phyloP scores from a whole-genome alignment of 2,797 vertebrate species.

The Telmatherina bonti region DNA sequence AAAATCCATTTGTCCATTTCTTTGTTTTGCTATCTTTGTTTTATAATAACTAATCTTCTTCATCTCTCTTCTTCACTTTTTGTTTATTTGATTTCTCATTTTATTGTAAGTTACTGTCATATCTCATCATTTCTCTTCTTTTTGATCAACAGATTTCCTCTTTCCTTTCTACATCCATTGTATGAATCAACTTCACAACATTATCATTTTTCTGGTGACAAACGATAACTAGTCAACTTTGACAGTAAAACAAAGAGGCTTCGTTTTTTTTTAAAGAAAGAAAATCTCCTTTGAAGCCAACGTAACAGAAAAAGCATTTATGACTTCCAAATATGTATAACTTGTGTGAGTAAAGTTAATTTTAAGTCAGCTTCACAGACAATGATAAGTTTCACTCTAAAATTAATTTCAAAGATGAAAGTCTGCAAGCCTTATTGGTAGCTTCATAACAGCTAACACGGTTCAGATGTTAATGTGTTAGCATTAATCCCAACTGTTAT shows the following conservation, averaged over 20 bases:
- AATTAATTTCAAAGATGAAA: conserved; percentile 5
- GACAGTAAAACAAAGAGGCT: conserved; percentile 61
- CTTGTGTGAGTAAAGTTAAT: conserved; percentile 8
- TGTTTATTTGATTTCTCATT: conserved; percentile 1
- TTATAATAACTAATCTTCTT: conserved; percentile 4
- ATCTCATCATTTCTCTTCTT: conserved; percentile 1
- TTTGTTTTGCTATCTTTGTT: conserved; percentile 14
- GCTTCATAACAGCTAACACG: not conserved
- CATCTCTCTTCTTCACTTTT: not conserved
- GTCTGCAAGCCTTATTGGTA: not conserved
- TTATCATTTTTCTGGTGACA: conserved; percentile 46
- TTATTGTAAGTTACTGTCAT: conserved; percentile 5
- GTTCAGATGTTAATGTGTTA: not conserved
- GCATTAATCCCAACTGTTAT: not conserved
- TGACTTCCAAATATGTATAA: conserved; percentile 23
- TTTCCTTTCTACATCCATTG: conserved; percentile 25
- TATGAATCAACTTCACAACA: conserved; percentile 27
- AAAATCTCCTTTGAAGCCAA: conserved; percentile 27
- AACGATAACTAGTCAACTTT: conserved; percentile 54
- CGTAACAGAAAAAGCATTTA: conserved; percentile 26
- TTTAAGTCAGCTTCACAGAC: not conserved
- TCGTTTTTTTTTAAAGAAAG: conserved; percentile 41
- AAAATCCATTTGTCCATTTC: conserved; percentile 32
- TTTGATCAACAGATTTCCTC: conserved; percentile 29
- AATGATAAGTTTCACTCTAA: not conserved